Conservation (phyloP, 2,113 vertebrate species). For the Psilopsiagon aurifrons region DNA sequence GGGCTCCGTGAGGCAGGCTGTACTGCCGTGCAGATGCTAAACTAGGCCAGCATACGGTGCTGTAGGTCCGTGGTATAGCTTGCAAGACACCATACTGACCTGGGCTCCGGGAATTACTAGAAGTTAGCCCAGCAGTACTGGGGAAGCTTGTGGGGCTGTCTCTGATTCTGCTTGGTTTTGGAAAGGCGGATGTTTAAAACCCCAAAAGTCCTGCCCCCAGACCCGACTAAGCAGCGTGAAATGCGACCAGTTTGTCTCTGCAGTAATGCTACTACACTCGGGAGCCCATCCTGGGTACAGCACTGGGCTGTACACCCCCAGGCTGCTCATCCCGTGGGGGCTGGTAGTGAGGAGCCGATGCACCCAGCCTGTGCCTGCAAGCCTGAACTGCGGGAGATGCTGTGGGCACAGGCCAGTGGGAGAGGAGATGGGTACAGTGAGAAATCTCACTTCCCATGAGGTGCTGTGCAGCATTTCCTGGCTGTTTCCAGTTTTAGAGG, state of each 20-base stretch:
- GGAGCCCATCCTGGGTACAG: rapidly evolving
- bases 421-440: not conserved
- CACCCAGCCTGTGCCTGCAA: not conserved
- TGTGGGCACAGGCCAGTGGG: not conserved
- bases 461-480: not conserved
- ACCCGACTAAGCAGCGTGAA: not conserved
- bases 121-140: not conserved
- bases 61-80: constrained; percentile 54
- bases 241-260: not conserved
- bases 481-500: constrained; percentile 18
- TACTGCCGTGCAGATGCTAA: constrained; percentile 25
- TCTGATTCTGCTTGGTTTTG: not conserved
- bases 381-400: not conserved
- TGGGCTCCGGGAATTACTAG: not conserved
- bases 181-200: not conserved
- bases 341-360: not conserved
- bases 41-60: constrained; percentile 64
- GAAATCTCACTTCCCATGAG: constrained; percentile 12
- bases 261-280: rapidly evolving
- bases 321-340: not conserved
- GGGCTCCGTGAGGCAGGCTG: not conserved
- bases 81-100: not conserved
- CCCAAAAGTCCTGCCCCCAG: not conserved
- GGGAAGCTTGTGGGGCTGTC: not conserved
- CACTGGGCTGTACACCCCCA: not conserved